A percentile compares a stretch with the other conserved stretches of the same genome.
These are phyloP conservation scores for Ctenoplectra terminalis DNA, from an alignment of 1,140 invertebrate genomes.

Conservation along the genomic window DNA sequence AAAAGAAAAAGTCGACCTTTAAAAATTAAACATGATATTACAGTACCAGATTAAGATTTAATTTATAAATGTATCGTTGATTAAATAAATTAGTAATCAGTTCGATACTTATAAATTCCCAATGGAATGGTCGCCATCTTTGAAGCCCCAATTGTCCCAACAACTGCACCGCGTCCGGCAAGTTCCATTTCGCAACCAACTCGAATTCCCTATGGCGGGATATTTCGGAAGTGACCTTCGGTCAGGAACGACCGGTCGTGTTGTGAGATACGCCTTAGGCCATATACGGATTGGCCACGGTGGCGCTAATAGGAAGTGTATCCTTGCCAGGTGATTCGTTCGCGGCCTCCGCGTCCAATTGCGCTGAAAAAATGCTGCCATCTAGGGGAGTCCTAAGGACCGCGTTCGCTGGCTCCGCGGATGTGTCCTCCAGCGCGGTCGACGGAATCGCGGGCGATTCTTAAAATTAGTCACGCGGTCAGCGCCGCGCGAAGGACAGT, in stretches of 20 bases:
- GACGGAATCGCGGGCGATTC: slow-evolving; percentile 53
- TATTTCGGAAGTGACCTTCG: slow-evolving; percentile 57
- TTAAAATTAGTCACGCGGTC: slow-evolving; percentile 69
- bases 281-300: slow-evolving; percentile 53
- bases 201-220: neutral
- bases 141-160: too few relatives aligned
- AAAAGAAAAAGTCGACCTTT: too few relatives aligned
- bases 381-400: slow-evolving; percentile 69
- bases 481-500: slow-evolving; percentile 52
- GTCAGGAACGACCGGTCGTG: slow-evolving; percentile 31
- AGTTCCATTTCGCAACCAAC: neutral
- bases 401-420: slow-evolving; percentile 27
- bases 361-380: slow-evolving; percentile 60
- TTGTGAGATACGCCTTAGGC: slow-evolving; percentile 48
- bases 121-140: too few relatives aligned
- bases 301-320: slow-evolving; percentile 69
- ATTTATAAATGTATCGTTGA: too few relatives aligned
- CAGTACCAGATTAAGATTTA: too few relatives aligned
- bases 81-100: too few relatives aligned
- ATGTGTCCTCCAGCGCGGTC: slow-evolving; percentile 49
- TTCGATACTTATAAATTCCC: too few relatives aligned
- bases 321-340: slow-evolving; percentile 60
- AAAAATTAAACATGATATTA: too few relatives aligned
- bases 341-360: slow-evolving; percentile 54
- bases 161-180: too few relatives aligned